Conservation (phyloP, 2,113 vertebrate species). For the Nerophis ophidion region DNA sequence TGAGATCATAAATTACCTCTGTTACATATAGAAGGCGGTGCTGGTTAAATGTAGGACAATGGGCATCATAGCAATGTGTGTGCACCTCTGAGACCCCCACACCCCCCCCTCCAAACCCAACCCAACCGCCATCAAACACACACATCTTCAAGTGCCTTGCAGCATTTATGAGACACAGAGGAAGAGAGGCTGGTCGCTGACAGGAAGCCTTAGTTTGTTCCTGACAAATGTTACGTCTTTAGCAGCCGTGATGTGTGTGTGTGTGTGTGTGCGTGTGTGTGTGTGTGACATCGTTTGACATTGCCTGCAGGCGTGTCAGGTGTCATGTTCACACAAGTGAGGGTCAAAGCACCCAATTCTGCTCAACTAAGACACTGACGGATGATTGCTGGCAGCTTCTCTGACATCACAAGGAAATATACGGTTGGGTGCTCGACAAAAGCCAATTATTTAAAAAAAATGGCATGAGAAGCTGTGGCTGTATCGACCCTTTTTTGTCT, state of each 20-base stretch:
- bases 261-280: not conserved
- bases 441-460: too few relatives aligned
- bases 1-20: too few relatives aligned
- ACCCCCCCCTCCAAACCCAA: not conserved
- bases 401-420: too few relatives aligned
- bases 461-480: too few relatives aligned
- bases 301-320: constrained; percentile 62
- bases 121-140: constrained; percentile 3
- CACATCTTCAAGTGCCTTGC: constrained; percentile 29
- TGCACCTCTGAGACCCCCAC: constrained; percentile 52
- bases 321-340: constrained; percentile 57
- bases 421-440: too few relatives aligned
- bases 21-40: constrained; percentile 6
- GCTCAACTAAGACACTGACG: constrained; percentile 49
- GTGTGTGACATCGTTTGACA: constrained; percentile 51
- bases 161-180: constrained; percentile 37
- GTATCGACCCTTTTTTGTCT: too few relatives aligned
- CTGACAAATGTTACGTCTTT: constrained; percentile 54
- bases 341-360: constrained; percentile 62
- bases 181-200: constrained; percentile 37
- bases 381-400: constrained; percentile 59
- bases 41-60: constrained; percentile 39
- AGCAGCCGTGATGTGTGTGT: not conserved
- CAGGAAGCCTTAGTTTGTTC: constrained; percentile 57
- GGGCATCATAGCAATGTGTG: constrained; percentile 65